phyloP scores from a whole-genome alignment of 2,113 vertebrate species.

The Phylloscopus whistleri region DNA sequence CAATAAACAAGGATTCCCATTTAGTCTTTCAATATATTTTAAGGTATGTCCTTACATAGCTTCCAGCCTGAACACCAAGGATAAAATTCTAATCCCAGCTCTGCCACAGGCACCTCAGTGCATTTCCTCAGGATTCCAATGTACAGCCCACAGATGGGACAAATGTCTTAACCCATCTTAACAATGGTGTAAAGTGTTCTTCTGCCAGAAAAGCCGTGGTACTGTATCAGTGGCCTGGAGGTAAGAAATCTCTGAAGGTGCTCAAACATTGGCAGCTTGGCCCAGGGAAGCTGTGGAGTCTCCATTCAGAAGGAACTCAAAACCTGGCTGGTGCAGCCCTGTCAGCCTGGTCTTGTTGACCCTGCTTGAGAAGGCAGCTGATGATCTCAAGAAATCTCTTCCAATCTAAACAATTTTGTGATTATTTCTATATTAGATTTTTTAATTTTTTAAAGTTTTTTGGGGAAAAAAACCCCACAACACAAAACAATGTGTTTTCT shows the following conservation, averaged over 20 bases:
- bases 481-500: not conserved
- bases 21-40: not conserved
- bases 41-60: not conserved
- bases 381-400: not conserved
- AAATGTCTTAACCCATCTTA: not conserved
- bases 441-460: not conserved
- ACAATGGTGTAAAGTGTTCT: not conserved
- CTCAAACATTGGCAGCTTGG: not conserved
- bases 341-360: not conserved
- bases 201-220: not conserved
- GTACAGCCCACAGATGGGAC: not conserved
- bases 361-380: not conserved
- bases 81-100: not conserved
- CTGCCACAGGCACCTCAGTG: not conserved
- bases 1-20: not conserved
- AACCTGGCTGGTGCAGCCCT: not conserved
- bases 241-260: not conserved
- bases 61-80: not conserved
- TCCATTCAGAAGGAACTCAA: not conserved
- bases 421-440: not conserved
- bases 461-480: rapidly evolving
- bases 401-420: not conserved
- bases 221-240: not conserved
- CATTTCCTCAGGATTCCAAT: not conserved
- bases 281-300: not conserved